Evolutionary conservation across 2,113 vertebrate species (phyloP).

Genomic region (Sakesphorus luctuosus): DNA sequence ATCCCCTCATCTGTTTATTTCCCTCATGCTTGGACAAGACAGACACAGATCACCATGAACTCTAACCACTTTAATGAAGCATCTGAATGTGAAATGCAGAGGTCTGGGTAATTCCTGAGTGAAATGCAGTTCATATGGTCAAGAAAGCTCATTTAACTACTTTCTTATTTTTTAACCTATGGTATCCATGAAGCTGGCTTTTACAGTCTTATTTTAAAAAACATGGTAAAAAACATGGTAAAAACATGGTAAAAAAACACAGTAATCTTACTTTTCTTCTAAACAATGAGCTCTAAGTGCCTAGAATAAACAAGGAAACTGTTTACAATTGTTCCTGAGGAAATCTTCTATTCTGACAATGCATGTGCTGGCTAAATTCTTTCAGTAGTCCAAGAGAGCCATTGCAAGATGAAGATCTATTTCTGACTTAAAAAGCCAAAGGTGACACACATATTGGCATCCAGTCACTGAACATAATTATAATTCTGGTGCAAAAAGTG

Average conservation of each 20-base stretch:
- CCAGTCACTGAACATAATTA: neutral
- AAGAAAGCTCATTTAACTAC: neutral
- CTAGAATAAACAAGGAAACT: neutral
- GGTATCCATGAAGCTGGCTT: neutral
- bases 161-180: neutral
- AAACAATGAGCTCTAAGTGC: neutral
- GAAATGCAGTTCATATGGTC: neutral
- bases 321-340: neutral
- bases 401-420: neutral
- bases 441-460: fast-evolving
- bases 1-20: neutral
- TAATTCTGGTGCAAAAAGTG: neutral
- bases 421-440: neutral
- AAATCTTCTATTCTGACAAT: neutral
- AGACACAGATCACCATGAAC: neutral
- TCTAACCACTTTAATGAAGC: neutral
- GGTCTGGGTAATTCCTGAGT: neutral
- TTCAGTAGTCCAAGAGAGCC: neutral
- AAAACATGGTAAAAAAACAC: neutral
- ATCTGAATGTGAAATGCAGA: neutral
- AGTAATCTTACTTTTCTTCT: neutral
- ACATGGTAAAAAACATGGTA: too few relatives aligned
- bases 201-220: neutral
- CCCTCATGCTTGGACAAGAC: neutral
- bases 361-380: neutral